phyloP scores from a whole-genome alignment of 2,113 vertebrate genomes.

The Lasiurus cinereus region DNA sequence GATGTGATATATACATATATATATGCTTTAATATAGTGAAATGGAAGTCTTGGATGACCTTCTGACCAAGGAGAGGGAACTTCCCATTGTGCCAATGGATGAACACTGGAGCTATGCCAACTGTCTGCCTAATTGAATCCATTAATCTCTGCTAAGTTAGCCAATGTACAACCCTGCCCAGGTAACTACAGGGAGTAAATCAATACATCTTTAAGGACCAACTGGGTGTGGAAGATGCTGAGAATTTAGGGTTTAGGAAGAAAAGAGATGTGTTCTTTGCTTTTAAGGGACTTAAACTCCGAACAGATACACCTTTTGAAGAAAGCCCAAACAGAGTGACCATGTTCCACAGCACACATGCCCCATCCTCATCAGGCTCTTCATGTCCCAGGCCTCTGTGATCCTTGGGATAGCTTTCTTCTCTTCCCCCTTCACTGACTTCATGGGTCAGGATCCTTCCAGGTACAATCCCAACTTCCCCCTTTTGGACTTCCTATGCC shows the following conservation, averaged over 20 bases:
- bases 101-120: constrained; percentile 8
- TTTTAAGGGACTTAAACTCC: constrained; percentile 48
- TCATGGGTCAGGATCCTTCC: neutral
- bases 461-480: neutral
- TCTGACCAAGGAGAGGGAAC: constrained; percentile 47
- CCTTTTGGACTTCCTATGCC: neutral
- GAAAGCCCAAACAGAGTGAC: constrained; percentile 31
- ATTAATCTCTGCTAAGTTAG: constrained; percentile 57
- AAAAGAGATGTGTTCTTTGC: constrained; percentile 1
- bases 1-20: neutral
- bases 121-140: constrained; percentile 24
- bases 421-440: neutral
- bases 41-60: neutral
- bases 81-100: neutral
- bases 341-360: neutral
- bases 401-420: neutral
- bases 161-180: neutral
- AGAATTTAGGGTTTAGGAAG: constrained; percentile 44
- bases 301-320: constrained; percentile 7
- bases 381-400: neutral
- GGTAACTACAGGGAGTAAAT: constrained; percentile 54
- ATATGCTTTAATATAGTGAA: neutral
- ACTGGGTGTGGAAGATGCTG: constrained; percentile 42
- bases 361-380: neutral
- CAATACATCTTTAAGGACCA: constrained; percentile 53